phyloP scores from a whole-genome alignment of 2,113 vertebrate genomes.

The Rhineura floridana region DNA sequence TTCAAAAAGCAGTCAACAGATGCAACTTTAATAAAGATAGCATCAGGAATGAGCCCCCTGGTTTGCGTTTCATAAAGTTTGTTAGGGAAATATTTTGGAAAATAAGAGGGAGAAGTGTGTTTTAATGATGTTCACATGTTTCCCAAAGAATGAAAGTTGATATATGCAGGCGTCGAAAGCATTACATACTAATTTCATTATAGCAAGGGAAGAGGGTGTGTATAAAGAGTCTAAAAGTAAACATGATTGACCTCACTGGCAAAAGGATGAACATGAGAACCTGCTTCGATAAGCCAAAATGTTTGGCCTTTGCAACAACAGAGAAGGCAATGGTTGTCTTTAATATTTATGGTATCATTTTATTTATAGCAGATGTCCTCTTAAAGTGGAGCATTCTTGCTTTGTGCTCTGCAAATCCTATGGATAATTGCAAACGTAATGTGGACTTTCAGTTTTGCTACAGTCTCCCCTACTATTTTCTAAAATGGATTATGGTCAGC shows the following conservation, averaged over 20 bases:
- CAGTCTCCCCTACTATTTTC: constrained; percentile 66
- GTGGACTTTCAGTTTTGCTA: constrained; percentile 52
- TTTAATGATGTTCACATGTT: constrained; percentile 78
- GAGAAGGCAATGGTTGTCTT: constrained; percentile 50
- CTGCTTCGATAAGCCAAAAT: constrained; percentile 49
- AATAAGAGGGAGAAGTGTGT: constrained; percentile 56
- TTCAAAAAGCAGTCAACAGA: constrained; percentile 41
- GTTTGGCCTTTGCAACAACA: constrained; percentile 53
- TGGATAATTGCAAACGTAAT: constrained; percentile 66
- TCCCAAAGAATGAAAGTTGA: constrained; percentile 71
- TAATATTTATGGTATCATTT: constrained; percentile 72
- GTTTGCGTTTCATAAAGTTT: constrained; percentile 70
- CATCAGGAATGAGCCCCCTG: constrained; percentile 23
- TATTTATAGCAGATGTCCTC: constrained; percentile 78
- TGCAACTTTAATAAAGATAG: constrained; percentile 68
- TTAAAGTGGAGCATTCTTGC: constrained; percentile 71
- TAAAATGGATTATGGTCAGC: constrained; percentile 64
- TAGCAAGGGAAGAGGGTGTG: constrained; percentile 37
- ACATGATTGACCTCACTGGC: constrained; percentile 60
- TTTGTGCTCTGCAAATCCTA: constrained; percentile 70
- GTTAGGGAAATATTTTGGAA: constrained; percentile 66
- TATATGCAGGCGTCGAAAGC: constrained; percentile 67
- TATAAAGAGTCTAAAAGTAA: constrained; percentile 60
- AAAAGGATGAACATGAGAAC: constrained; percentile 62
- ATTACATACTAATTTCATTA: constrained; percentile 75